Percentiles rank a stretch among this genome's conserved stretches.
Conservation (phyloP, 1,140 invertebrate species). For the Euwallacea fornicatus region DNA sequence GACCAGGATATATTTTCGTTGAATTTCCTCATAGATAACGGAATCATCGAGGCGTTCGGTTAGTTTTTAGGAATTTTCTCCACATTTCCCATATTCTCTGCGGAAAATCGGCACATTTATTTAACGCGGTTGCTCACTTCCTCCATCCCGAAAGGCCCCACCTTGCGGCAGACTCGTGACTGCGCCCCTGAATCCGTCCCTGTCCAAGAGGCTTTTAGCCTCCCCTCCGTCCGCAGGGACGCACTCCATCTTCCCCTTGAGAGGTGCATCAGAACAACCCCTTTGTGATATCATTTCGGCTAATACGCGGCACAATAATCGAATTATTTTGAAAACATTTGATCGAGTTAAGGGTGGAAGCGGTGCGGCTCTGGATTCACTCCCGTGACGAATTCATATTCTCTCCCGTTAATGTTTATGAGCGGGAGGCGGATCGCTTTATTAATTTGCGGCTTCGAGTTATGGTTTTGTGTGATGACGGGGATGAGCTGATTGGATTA, state of each 20-base stretch:
- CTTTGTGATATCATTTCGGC: constrained; percentile 40
- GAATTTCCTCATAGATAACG: too few species aligned
- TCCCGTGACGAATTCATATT: constrained; percentile 42
- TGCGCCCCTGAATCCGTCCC: not conserved
- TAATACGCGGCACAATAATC: constrained; percentile 30
- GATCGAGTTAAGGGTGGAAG: constrained; percentile 39
- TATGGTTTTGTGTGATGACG: not conserved
- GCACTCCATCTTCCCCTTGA: not conserved
- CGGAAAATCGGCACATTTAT: too few species aligned
- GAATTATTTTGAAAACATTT: constrained; percentile 42
- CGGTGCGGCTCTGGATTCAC: constrained; percentile 9
- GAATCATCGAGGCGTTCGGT: too few species aligned
- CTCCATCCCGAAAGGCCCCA: too few species aligned
- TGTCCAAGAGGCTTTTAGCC: not conserved
- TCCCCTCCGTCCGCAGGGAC: not conserved
- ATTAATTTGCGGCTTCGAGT: constrained; percentile 15
- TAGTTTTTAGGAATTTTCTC: too few species aligned
- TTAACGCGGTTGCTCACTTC: too few species aligned
- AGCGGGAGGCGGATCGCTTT: not conserved
- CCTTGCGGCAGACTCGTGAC: too few species aligned
- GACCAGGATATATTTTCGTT: too few species aligned
- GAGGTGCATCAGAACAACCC: constrained; percentile 22
- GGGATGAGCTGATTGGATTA: not conserved
- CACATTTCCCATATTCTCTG: too few species aligned
- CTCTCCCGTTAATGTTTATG: constrained; percentile 20